Base-by-base conservation (phyloP, 2,888 invertebrate species). In the Nomada goodeniana region DNA sequence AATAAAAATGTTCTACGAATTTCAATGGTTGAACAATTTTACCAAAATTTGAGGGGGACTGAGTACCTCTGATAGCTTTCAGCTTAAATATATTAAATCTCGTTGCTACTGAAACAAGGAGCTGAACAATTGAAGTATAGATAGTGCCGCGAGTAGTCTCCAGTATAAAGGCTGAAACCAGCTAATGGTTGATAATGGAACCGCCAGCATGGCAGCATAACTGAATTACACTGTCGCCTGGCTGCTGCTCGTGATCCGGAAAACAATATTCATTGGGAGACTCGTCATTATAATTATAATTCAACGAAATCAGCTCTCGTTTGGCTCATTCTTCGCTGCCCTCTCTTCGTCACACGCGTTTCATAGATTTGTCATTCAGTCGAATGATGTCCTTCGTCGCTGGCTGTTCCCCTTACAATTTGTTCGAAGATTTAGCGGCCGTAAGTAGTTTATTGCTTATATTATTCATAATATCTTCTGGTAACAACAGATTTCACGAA, bases 131-230 rank as follows among this genome's bases (percentile, higher is more conserved):
- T 47, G 64, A 64, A 63, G 64, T 47, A 36, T 36, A 64, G 67
- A 76, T 13, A 71, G 26, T 20, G 10, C 10, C 73, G 79, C 75
- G 59, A 83, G 80, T 80, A 64, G 76, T 86, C 76, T 74, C 7
- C 70, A 76, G 82, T 86, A 76, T 86, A 83, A 85, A 85, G 84
- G 77, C 53, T 57, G 88, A 86, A 87, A 83, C 86, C 80, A 82
- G 82, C 88, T 92, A 92, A 92, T 92, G 90, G 90, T 88, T 91
- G 91, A 91, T 92, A 92, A 92, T 92, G 92, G 92, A 92, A 90
- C 84, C 81, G 76, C 85, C 80, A 77, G 78, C 85, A 85, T 85
- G 86, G 82, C 65, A 60, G 79, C 79, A 73, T 92, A 92, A 92
- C 87, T 82, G 81, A 91, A 91, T 92, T 92, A 92, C 75, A 76